Base-by-base conservation (phyloP, 2,797 vertebrate genomes). In the Falco rusticolus region DNA sequence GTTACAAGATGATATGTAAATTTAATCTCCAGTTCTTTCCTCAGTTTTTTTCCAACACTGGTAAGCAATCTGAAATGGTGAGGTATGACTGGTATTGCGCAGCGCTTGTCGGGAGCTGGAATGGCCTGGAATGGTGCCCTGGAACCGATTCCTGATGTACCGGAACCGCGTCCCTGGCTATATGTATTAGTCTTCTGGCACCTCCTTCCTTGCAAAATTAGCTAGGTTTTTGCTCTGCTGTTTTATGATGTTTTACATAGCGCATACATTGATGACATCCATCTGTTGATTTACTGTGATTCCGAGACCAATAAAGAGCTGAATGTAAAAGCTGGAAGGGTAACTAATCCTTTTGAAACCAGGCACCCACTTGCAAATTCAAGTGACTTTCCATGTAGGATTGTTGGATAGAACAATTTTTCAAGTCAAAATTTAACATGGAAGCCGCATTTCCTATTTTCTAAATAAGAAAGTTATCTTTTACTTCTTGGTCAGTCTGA, bases 221-320 rank as follows among this genome's bases (percentile, higher is more conserved):
- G 45, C 77, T 19, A 3, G 56, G 6, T 13, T 74, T 92, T 68
- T 61, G 24, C 63, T 37, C 29, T 79, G 69, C 57, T 57, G 34
- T 18, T 77, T 81, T 70, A 6, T 29, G 76, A 54, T 11, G 2
- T 19, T 90, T 56, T 78, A 71, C 2, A 0, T 31, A 28, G 19
- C 25, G 21, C 51, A 12, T 11, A 3, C 2, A 4, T 39, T 91
- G 91, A 89, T 90, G 90, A 47, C 64, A 93, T 91, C 87, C 87
- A 93, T 71, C 91, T 92, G 84, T 29, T 34, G 84, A 79, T 43
- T 82, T 79, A 47, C 48, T 56, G 68, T 56, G 59, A 63, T 59
- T 72, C 68, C 6, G 48, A 56, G 82, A 56, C 34, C 71, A 6
- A 7, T 24, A 34, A 84, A 69, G 60, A 59, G 31, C 56, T 80